Conservation (phyloP, 2,113 vertebrate genomes). For the Pedionomus torquatus region DNA sequence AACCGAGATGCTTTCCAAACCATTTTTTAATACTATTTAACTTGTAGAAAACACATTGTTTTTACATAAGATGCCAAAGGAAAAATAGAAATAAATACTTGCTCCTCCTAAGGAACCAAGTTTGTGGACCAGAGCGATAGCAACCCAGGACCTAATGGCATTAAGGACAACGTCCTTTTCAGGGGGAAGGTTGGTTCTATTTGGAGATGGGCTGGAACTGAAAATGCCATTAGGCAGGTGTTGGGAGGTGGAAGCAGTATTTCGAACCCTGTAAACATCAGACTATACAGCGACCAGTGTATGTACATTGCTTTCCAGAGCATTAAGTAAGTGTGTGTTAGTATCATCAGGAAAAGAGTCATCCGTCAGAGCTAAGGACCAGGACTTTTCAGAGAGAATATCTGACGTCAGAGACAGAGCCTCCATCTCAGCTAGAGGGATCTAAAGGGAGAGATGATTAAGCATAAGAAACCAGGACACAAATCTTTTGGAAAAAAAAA, state of each 20-base stretch:
- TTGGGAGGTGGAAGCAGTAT: conserved; percentile 42
- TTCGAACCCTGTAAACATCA: conserved; percentile 81
- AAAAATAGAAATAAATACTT: background rate
- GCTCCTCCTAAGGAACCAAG: background rate
- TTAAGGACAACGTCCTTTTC: background rate
- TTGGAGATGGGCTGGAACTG: background rate
- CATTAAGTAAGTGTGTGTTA: conserved; percentile 94
- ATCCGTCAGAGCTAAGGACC: conserved; percentile 97
- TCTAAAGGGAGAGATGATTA: conserved; percentile 95
- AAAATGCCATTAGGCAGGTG: conserved; percentile 53
- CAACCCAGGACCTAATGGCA: conserved; percentile 23
- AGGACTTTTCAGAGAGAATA: conserved; percentile 94
- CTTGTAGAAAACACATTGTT: background rate
- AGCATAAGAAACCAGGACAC: conserved; percentile 85
- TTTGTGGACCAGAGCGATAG: background rate
- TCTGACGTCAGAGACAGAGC: conserved; percentile 97
- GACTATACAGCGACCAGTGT: conserved; percentile 76
- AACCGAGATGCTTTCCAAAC: background rate
- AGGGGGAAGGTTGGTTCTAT: background rate
- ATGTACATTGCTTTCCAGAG: conserved; percentile 97
- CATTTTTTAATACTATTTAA: background rate
- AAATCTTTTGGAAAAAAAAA: conserved; percentile 45
- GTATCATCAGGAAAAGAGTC: conserved; percentile 93
- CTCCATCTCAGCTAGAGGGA: conserved; percentile 99
- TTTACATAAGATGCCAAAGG: background rate